A percentile compares a stretch with the other conserved stretches of the same genome.
Conservation (phyloP, 1,140 invertebrate species). For the Theocolax elegans region DNA sequence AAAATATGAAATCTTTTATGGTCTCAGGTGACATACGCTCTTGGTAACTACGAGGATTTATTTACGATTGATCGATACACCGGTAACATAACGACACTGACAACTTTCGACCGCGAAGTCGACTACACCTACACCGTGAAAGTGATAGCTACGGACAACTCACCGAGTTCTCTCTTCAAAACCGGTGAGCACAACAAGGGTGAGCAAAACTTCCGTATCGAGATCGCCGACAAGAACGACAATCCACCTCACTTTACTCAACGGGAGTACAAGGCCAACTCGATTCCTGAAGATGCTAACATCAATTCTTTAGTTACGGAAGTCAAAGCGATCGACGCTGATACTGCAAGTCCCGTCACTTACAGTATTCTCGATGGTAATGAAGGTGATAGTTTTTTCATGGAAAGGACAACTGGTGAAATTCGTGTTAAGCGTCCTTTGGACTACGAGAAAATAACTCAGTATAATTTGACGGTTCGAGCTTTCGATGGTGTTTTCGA, state of each 20-base stretch:
- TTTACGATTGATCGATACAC: constrained; percentile 83
- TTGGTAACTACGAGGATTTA: constrained; percentile 75
- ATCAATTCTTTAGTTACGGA: constrained; percentile 83
- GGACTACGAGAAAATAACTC: constrained; percentile 87
- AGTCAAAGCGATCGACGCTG: constrained; percentile 82
- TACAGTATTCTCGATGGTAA: constrained; percentile 86
- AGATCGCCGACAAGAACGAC: constrained; percentile 92
- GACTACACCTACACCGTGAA: constrained; percentile 84
- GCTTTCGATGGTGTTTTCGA: constrained; percentile 83
- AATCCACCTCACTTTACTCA: constrained; percentile 85
- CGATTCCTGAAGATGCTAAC: constrained; percentile 84
- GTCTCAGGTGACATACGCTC: constrained; percentile 75
- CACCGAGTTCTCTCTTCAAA: constrained; percentile 79
- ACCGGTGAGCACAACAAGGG: constrained; percentile 78
- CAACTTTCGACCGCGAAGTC: constrained; percentile 83
- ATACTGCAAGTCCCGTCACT: constrained; percentile 82
- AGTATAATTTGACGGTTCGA: constrained; percentile 80
- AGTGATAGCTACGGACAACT: constrained; percentile 86
- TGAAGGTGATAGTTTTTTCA: constrained; percentile 80
- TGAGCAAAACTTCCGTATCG: constrained; percentile 82
- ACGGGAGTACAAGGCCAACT: constrained; percentile 78
- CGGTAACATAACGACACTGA: constrained; percentile 85
- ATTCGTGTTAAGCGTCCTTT: constrained; percentile 80
- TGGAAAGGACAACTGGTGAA: constrained; percentile 82
- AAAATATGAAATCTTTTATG: constrained; percentile 4